Conservation (phyloP, 2,888 invertebrate species). For the Cheilosia urbana region DNA sequence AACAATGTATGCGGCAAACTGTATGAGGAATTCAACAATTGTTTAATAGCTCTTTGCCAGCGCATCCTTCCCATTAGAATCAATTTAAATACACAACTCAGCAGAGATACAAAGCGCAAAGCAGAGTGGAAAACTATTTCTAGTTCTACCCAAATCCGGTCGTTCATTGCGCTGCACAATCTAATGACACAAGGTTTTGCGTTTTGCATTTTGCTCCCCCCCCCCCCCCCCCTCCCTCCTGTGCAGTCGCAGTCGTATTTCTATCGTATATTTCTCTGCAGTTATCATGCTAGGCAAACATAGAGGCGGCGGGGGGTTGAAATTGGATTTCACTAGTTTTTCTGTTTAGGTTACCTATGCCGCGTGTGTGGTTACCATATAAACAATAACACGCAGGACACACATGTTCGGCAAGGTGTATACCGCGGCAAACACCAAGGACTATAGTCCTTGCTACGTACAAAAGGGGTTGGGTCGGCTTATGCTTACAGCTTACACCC, state of each 20-base stretch:
- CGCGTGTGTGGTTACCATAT: constrained; percentile 47
- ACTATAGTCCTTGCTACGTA: constrained; percentile 45
- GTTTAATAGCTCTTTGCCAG: constrained; percentile 62
- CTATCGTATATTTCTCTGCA: neutral
- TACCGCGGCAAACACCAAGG: neutral
- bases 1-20: constrained; percentile 23
- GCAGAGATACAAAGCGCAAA: constrained; percentile 18
- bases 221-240: neutral
- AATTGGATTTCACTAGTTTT: constrained; percentile 42
- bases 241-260: neutral
- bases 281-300: neutral
- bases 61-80: constrained; percentile 63
- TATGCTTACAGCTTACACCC: constrained; percentile 17
- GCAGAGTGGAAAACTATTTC: constrained; percentile 12
- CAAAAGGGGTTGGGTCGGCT: neutral
- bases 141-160: constrained; percentile 23
- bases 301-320: neutral
- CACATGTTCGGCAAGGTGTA: constrained; percentile 40
- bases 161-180: constrained; percentile 49
- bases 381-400: constrained; percentile 24
- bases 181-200: constrained; percentile 31
- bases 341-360: constrained; percentile 24
- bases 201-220: no score
- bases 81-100: constrained; percentile 61
- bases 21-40: constrained; percentile 60